Evolutionary conservation across 2,797 vertebrate genomes (phyloP).

Genomic region (Epinephelus malabaricus): DNA sequence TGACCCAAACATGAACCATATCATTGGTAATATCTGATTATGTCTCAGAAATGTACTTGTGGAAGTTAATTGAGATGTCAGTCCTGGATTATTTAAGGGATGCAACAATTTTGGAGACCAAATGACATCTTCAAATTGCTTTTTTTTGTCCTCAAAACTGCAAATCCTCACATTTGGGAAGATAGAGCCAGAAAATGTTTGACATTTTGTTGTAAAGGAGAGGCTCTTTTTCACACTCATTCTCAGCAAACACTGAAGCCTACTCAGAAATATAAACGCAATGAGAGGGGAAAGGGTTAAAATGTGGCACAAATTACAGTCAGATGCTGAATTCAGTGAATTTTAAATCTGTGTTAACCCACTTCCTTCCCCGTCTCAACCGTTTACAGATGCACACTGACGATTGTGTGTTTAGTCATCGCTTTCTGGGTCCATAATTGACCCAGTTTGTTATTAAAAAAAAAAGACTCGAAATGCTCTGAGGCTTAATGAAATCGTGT

Average conservation of each 20-base stretch:
- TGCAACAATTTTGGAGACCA: neutral
- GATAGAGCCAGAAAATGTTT: neutral
- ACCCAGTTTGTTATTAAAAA: constrained; percentile 30
- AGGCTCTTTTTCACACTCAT: neutral
- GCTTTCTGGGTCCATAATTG: constrained; percentile 21
- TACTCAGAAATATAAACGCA: neutral
- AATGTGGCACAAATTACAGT: constrained; percentile 9
- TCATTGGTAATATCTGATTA: neutral
- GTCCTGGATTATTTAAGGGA: neutral
- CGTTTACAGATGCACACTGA: constrained; percentile 20
- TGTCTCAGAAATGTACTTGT: neutral
- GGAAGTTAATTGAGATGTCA: neutral
- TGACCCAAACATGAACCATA: neutral
- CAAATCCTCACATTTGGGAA: neutral
- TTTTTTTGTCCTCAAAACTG: neutral
- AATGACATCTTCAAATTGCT: neutral
- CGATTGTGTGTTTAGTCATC: constrained; percentile 39
- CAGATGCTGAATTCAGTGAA: constrained; percentile 1
- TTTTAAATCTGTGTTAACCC: constrained; percentile 26
- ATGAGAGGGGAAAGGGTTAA: neutral
- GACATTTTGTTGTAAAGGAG: neutral
- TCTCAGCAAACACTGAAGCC: neutral
- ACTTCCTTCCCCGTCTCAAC: constrained; percentile 26
- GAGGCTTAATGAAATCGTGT: constrained; percentile 21
- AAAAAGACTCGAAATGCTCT: constrained; percentile 12